Conservation (phyloP, 2,888 invertebrate genomes). For the Mythimna ferrago region DNA sequence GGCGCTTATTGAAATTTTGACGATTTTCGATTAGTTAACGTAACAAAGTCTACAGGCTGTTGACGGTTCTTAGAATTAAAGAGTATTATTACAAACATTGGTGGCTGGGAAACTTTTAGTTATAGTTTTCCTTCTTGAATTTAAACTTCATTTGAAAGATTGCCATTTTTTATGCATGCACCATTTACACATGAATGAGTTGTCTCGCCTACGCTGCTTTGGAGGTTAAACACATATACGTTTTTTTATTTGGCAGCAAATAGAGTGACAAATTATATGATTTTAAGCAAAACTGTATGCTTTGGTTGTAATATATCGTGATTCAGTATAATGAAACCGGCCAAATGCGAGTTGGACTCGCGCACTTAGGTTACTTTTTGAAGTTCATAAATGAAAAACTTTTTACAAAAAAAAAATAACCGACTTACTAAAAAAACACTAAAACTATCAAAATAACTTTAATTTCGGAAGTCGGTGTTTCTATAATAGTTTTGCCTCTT, state of each 20-base stretch:
- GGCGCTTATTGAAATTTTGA: slow-evolving; percentile 54
- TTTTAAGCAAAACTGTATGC: background rate
- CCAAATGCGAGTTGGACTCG: no score
- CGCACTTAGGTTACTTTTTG: no score
- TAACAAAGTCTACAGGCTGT: slow-evolving; percentile 6
- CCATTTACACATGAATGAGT: background rate
- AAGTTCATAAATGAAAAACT: no score
- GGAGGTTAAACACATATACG: background rate
- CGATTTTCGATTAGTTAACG: slow-evolving; percentile 31
- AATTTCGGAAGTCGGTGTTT: no score
- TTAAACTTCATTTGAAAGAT: background rate
- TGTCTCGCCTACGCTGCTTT: background rate
- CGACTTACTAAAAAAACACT: no score
- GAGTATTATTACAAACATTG: background rate
- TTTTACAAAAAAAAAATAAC: no score
- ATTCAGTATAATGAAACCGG: no score
- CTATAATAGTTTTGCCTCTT: no score
- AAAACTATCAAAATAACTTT: no score
- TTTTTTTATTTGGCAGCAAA: background rate
- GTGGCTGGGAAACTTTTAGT: background rate
- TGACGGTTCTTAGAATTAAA: background rate
- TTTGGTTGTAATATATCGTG: background rate
- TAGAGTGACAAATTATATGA: slow-evolving; percentile 2
- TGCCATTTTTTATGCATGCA: background rate
- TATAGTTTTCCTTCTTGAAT: background rate